Evolutionary conservation across 1,140 invertebrate genomes (phyloP), one percentile per base, ranked within the genome.

Genomic region (Caenorhabditis inopinata): DNA sequence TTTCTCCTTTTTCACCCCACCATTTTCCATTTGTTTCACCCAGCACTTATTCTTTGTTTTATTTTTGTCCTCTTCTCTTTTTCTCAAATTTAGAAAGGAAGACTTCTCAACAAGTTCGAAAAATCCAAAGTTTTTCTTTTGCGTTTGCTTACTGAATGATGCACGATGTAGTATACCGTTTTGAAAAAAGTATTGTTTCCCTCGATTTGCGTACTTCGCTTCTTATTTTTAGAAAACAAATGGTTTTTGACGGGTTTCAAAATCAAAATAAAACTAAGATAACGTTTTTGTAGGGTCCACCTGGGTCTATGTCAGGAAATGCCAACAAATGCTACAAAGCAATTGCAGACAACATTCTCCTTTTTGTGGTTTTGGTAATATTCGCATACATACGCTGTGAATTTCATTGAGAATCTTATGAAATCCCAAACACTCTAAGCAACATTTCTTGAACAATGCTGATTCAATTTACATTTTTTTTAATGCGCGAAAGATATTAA

Each of bases 1-100:
- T 68, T 68, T 38, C 58, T 68, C 32, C 38, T 68, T 32, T 68
- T 68, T 38, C 58, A 68, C 32, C n/a, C 53, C 53, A 58, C 53
- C 27, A 58, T 58, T 58, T 42, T 58, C 48, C 3, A 4, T 51
- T 68, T 68, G 32, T 68, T 68, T 68, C 58, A 32, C 53, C 27
- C 27, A 32, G 53, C 53, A 58, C 53, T 58, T 58, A 58, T 58
- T 53, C 11, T 32, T 38, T 32, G 29, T 12, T 38, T 14, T 38
- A 16, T 38, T 68, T 38, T 21, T 68, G 12, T 16, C 7, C 27
- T 58, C 35, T 29, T 21, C n/a, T 58, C 14, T 2, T 58, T 14
- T 68, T 42, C 32, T 0, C 38, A 29, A 68, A 38, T 21, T 42
- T 42, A 42, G 38, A 7, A 42, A 42, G 38, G n/a, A n/a, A n/a